Evolutionary conservation across 2,797 vertebrate genomes (phyloP).

Genomic region (Anniella stebbinsi): DNA sequence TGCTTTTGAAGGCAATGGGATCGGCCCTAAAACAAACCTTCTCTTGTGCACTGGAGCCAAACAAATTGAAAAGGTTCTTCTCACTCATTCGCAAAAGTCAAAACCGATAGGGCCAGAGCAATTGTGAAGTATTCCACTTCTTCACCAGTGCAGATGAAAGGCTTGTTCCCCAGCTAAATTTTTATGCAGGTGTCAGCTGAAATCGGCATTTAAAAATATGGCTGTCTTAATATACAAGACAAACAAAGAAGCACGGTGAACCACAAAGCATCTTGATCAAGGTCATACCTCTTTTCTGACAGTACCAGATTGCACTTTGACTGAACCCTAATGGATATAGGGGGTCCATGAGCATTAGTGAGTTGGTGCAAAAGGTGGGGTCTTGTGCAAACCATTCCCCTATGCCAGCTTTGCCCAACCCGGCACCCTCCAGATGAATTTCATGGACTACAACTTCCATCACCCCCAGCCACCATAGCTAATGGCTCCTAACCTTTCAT

Average conservation of each 20-base stretch:
- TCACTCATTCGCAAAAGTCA: background rate
- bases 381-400: background rate
- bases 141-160: background rate
- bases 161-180: background rate
- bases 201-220: background rate
- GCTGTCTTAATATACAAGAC: background rate
- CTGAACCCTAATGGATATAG: background rate
- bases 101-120: background rate
- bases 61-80: background rate
- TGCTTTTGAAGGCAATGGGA: constrained; percentile 24
- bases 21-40: constrained; percentile 32
- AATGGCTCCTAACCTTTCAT: background rate
- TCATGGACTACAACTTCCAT: too few species aligned
- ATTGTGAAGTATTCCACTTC: constrained; percentile 3
- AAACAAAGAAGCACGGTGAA: background rate
- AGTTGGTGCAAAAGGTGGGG: background rate
- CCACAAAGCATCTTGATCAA: background rate
- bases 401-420: too few species aligned
- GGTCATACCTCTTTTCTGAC: background rate
- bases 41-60: background rate
- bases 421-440: background rate
- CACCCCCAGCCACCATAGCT: background rate
- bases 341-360: background rate
- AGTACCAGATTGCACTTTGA: background rate
- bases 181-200: background rate